Evolutionary conservation across 2,888 invertebrate genomes (phyloP).

Genomic region (Salpingus planirostris): DNA sequence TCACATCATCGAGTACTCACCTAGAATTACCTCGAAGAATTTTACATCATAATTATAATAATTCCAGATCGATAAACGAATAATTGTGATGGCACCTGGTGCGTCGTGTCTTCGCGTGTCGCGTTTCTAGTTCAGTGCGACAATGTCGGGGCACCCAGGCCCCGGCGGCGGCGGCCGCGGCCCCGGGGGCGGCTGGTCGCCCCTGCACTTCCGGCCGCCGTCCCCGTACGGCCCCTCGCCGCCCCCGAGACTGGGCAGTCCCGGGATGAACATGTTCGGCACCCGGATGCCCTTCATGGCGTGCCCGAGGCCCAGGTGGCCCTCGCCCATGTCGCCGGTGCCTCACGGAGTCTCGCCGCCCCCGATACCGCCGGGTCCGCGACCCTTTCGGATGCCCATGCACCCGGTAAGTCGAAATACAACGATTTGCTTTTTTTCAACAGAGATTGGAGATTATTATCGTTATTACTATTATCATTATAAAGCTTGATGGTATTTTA

Average conservation of each 20-base stretch:
- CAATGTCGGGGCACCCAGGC: constrained; percentile 18
- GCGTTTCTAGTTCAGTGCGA: not conserved
- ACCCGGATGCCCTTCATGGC: constrained; percentile 48
- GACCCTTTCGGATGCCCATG: constrained; percentile 39
- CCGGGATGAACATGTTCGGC: constrained; percentile 40
- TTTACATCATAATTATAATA: no score
- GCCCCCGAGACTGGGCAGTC: constrained; percentile 52
- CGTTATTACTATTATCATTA: no score
- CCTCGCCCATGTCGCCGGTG: constrained; percentile 45
- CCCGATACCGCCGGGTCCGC: constrained; percentile 43
- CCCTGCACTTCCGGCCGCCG: constrained; percentile 60
- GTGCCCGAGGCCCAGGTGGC: constrained; percentile 60
- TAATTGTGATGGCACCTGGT: no score
- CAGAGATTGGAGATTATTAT: no score
- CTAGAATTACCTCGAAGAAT: no score
- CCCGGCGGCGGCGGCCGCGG: constrained; percentile 24
- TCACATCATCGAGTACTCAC: no score
- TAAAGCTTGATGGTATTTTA: no score
- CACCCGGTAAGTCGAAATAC: constrained; percentile 37
- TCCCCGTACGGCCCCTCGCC: constrained; percentile 71
- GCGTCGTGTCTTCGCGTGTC: no score
- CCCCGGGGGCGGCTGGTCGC: constrained; percentile 45
- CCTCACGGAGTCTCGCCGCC: constrained; percentile 46
- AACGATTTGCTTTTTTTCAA: no score
- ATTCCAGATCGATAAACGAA: no score